phyloP scores from a whole-genome alignment of 2,797 vertebrate genomes.

The Sus cebifrons region DNA sequence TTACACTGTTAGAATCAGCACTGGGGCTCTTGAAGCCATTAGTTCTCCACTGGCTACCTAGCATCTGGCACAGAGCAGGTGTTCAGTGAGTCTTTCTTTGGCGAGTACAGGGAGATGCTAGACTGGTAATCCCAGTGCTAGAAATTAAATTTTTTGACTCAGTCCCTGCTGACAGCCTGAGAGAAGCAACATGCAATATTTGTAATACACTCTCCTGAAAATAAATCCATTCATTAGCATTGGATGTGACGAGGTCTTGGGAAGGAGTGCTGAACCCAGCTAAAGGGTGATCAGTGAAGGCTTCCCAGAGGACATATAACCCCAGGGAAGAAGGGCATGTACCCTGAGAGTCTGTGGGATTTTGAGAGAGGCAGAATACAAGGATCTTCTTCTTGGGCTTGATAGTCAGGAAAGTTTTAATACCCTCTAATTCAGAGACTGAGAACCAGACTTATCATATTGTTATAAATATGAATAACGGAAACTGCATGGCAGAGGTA shows the following conservation, averaged over 20 bases:
- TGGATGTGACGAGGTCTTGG: neutral
- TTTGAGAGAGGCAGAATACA: neutral
- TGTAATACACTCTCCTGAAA: neutral
- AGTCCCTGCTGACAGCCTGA: neutral
- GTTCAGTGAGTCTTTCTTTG: neutral
- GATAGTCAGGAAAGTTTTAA: slow-evolving; percentile 26
- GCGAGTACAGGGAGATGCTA: neutral
- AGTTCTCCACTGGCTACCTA: neutral
- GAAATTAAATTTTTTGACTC: slow-evolving; percentile 14
- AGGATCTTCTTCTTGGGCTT: neutral
- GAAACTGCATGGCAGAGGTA: slow-evolving; percentile 61
- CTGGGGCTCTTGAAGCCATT: neutral
- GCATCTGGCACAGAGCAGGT: neutral
- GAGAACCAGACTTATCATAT: slow-evolving; percentile 46
- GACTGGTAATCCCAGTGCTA: neutral
- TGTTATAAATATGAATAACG: slow-evolving; percentile 74
- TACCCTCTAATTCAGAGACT: neutral
- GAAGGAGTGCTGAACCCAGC: neutral
- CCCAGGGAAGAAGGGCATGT: neutral
- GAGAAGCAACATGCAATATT: slow-evolving; percentile 14
- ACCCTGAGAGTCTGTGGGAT: neutral
- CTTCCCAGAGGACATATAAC: neutral
- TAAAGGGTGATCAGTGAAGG: neutral
- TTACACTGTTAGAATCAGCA: neutral
- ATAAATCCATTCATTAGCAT: neutral